Conservation (phyloP, 2,888 invertebrate species). For the Griposia aprilina region DNA sequence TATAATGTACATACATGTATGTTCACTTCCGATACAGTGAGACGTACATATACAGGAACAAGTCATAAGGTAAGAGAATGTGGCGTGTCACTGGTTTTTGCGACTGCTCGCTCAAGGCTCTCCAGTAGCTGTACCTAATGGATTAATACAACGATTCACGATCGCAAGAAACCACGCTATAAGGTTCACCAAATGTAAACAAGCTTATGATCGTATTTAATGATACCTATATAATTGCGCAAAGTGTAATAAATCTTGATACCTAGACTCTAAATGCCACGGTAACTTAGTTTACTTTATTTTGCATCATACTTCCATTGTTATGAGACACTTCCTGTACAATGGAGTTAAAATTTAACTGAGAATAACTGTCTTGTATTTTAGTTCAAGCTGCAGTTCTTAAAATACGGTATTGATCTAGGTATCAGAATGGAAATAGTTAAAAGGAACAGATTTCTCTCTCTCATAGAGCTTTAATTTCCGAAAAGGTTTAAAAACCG, state of each 20-base stretch:
- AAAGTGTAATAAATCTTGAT: conserved; percentile 38
- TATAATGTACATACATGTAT: conserved; percentile 4
- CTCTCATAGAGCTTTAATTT: background rate
- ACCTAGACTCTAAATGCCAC: conserved; percentile 10
- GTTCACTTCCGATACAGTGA: conserved; percentile 69
- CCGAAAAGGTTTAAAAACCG: no score
- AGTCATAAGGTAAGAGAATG: conserved; percentile 77
- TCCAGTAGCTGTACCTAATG: conserved; percentile 64
- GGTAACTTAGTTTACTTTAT: conserved; percentile 32
- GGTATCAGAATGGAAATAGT: background rate
- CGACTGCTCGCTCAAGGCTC: conserved; percentile 77
- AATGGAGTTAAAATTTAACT: background rate
- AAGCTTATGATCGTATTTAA: conserved; percentile 22
- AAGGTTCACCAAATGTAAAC: conserved; percentile 46
- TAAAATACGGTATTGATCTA: background rate
- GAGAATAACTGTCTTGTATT: background rate
- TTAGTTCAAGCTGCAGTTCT: conserved; percentile 1
- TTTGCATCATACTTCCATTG: conserved; percentile 53
- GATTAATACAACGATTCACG: conserved; percentile 69
- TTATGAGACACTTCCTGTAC: conserved; percentile 48
- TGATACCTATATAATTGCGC: conserved; percentile 40
- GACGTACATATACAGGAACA: conserved; percentile 58
- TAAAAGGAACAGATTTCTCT: no score
- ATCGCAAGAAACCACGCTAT: conserved; percentile 55
- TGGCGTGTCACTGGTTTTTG: conserved; percentile 77